Base-by-base conservation (phyloP, 2,888 invertebrate species). In the Podotricha telesiphe region DNA sequence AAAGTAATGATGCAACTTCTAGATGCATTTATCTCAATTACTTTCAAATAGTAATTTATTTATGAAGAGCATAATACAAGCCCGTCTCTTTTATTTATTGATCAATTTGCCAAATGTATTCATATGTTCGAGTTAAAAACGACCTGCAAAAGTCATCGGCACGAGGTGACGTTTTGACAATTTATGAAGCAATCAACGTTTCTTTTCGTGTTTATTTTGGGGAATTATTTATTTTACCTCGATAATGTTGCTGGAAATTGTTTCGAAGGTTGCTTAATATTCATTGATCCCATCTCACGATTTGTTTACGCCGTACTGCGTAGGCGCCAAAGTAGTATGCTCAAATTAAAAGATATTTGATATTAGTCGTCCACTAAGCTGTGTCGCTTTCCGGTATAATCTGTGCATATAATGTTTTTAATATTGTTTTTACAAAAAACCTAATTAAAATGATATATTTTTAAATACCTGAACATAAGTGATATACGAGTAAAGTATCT, bases 131-230 rank as follows among this genome's bases (percentile, higher is more conserved):
- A 48, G 67, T 69, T 65, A 74, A 78, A 80, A 83, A 78, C 11
- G 79, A 79, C 77, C 77, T 78, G 80, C 82, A 80, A 84, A 85
- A 84, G 82, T 81, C 81, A 83, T 85, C 82, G 82, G 80, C 80
- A 80, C 79, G 79, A 79, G 78, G 80, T 79, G 84, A 83, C 82
- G 78, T 85, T 86, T 85, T 86, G 86, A 86, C 88, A 89, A 91
- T 89, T 90, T 91, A 89, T 89, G 89, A 88, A 86, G 87, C 88
- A 89, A 90, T 89, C 89, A 87, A 82, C 84, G 85, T 84, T 86
- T 84, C 84, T 86, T 85, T 86, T 82, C 78, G 78, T 82, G 81
- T 88, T 87, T 88, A 87, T 89, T 87, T 83, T 80, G 80, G 82
- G 42, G 81, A 81, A 86, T 88, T 88, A 88, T 89, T 89, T 87